Conservation (phyloP, 2,888 invertebrate species). For the Zelleria hepariella region DNA sequence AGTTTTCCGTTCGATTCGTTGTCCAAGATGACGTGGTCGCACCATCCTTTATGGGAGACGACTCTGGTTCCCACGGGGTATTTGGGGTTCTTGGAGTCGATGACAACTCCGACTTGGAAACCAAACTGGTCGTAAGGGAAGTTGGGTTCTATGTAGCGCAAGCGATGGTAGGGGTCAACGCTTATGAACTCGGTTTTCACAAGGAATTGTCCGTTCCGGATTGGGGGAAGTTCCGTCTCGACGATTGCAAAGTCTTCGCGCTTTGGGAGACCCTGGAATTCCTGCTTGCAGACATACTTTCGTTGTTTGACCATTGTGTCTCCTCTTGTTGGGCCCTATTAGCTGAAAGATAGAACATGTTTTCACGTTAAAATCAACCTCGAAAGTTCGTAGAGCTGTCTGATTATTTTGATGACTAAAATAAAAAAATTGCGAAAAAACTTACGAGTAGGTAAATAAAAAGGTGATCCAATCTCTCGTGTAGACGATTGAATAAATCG, state of each 20-base stretch:
- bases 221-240: slow-evolving; percentile 70
- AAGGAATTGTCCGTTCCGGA: slow-evolving; percentile 65
- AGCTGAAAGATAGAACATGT: not conserved
- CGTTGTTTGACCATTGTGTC: slow-evolving; percentile 60
- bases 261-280: slow-evolving; percentile 72
- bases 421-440: too few relatives aligned
- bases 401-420: too few relatives aligned
- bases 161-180: slow-evolving; percentile 17
- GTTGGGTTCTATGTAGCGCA: slow-evolving; percentile 18
- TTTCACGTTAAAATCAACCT: too few relatives aligned
- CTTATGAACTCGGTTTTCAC: slow-evolving; percentile 29
- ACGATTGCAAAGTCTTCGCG: slow-evolving; percentile 68
- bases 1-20: slow-evolving; percentile 12
- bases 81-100: slow-evolving; percentile 72
- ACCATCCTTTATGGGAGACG: slow-evolving; percentile 77
- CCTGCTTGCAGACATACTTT: slow-evolving; percentile 68
- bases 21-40: slow-evolving; percentile 53
- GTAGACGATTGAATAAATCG: not conserved
- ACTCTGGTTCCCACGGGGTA: slow-evolving; percentile 75
- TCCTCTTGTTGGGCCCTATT: not conserved
- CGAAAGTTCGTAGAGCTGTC: too few relatives aligned
- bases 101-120: slow-evolving; percentile 46
- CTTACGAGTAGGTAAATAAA: slow-evolving; percentile 15
- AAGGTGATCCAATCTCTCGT: not conserved
- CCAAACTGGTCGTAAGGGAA: slow-evolving; percentile 36